A percentile compares a stretch with the other conserved stretches of the same genome.
phyloP scores from a whole-genome alignment of 2,113 vertebrate genomes.

The Prochilodus magdalenae region DNA sequence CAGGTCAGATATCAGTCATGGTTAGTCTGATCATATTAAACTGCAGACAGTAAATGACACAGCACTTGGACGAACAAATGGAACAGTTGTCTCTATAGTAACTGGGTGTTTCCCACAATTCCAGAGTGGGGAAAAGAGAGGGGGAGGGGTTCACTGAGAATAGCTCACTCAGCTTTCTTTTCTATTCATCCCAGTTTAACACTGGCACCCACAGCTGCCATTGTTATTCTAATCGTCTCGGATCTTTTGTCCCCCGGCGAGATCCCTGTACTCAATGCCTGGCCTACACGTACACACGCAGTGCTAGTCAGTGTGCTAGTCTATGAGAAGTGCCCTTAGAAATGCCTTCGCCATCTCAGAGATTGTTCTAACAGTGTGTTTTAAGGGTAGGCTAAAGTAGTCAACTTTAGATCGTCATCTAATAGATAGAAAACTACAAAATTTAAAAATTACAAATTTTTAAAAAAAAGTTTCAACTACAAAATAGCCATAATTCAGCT shows the following conservation, averaged over 20 bases:
- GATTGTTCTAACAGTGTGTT: too few relatives aligned
- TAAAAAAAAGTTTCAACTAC: too few relatives aligned
- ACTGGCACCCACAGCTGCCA: conserved; percentile 36
- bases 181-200: conserved; percentile 58
- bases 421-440: too few relatives aligned
- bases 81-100: conserved; percentile 39
- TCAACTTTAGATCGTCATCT: too few relatives aligned
- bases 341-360: too few relatives aligned
- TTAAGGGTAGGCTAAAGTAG: too few relatives aligned
- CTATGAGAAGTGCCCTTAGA: not conserved
- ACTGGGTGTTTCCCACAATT: conserved; percentile 45
- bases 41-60: not conserved
- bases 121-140: conserved; percentile 20
- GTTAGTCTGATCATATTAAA: not conserved
- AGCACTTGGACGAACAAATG: not conserved
- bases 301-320: not conserved
- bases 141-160: conserved; percentile 49
- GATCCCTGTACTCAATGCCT: not conserved
- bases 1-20: not conserved
- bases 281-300: conserved; percentile 9
- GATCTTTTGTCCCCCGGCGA: conserved; percentile 14
- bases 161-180: conserved; percentile 66
- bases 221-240: conserved; percentile 29
- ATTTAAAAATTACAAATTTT: too few relatives aligned
- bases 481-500: too few relatives aligned